A percentile compares a stretch with the other conserved stretches of the same genome.
These are phyloP conservation scores for Parthenolecanium corni DNA, from an alignment of 2,888 invertebrate species.

Conservation along the genomic window DNA sequence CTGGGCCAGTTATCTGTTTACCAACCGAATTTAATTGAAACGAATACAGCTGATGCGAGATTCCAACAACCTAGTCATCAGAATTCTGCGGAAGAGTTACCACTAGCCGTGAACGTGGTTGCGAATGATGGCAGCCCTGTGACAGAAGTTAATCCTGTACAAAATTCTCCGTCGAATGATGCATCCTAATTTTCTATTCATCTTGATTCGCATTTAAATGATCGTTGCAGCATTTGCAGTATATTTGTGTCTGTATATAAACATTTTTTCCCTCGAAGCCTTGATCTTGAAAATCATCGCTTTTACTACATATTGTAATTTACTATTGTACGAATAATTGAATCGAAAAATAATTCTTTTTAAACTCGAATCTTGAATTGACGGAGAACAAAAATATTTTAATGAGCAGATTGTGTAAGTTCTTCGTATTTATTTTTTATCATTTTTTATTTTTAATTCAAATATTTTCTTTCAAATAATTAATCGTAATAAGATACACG, in stretches of 20 bases:
- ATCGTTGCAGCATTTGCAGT: neutral
- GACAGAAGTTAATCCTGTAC: neutral
- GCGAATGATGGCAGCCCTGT: neutral
- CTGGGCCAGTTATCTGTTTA: neutral
- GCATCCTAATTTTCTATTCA: neutral
- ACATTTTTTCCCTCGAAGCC: neutral
- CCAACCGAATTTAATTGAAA: constrained; percentile 5
- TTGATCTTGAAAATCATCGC: neutral
- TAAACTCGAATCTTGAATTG: neutral
- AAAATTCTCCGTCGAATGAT: neutral
- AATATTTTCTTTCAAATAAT: too few relatives aligned
- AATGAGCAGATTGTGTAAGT: too few relatives aligned
- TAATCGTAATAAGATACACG: too few relatives aligned
- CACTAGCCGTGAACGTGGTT: constrained; percentile 4
- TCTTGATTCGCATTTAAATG: neutral
- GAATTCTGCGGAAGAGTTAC: constrained; percentile 11
- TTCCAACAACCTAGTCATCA: neutral
- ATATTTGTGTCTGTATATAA: neutral
- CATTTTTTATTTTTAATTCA: too few relatives aligned
- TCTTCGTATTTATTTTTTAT: too few relatives aligned
- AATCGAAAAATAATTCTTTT: neutral
- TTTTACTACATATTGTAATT: neutral
- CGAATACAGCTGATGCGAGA: neutral
- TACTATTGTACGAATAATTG: neutral
- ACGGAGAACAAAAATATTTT: neutral